These are phyloP conservation scores for Hirtodrosophila confusa DNA, from an alignment of 2,888 invertebrate genomes.

Conservation along the genomic window DNA sequence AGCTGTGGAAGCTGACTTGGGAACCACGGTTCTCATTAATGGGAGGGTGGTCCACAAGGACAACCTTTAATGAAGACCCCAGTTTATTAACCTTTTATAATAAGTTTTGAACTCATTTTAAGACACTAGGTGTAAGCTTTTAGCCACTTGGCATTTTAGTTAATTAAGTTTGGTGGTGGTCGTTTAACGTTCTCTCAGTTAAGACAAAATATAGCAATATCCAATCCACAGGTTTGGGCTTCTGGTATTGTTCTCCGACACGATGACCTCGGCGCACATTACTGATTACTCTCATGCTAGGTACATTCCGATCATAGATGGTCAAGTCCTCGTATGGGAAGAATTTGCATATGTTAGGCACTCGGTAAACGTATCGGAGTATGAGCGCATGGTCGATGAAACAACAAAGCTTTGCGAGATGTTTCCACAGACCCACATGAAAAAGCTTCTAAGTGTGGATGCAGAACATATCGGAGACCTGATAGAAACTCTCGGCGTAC, in stretches of 20 bases:
- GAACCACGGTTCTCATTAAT: conserved; percentile 3
- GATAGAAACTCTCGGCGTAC: background rate
- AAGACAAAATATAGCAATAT: background rate
- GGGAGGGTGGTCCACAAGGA: conserved; percentile 5
- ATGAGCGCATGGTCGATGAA: background rate
- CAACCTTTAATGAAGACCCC: background rate
- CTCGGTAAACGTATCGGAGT: background rate
- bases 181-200: background rate
- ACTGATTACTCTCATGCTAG: background rate
- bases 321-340: background rate
- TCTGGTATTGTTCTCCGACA: background rate
- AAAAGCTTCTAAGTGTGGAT: conserved; percentile 1
- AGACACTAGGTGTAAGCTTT: too few species aligned
- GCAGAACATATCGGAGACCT: background rate
- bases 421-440: background rate
- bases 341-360: background rate
- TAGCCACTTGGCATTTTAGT: background rate
- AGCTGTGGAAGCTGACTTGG: conserved; percentile 2
- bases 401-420: background rate
- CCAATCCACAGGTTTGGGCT: too few species aligned
- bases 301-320: background rate
- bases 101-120: too few species aligned
- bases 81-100: background rate
- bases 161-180: background rate
- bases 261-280: background rate